phyloP scores from a whole-genome alignment of 2,113 vertebrate species.

The Ictalurus furcatus region DNA sequence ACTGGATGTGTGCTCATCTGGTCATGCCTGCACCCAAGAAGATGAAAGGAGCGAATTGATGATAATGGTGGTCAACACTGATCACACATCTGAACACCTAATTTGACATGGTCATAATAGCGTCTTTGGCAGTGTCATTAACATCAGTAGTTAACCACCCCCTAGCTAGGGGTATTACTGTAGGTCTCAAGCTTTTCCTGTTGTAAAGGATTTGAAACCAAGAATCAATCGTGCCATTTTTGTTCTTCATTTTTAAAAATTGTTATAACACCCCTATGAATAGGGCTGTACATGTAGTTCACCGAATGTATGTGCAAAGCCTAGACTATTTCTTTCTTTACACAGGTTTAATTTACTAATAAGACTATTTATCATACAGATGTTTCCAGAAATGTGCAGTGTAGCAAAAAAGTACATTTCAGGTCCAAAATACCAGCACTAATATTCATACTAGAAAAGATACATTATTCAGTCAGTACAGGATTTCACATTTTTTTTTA shows the following conservation, averaged over 20 bases:
- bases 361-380: too few relatives aligned
- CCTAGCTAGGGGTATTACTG: neutral
- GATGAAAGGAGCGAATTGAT: constrained; percentile 34
- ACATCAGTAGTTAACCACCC: neutral
- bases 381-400: neutral
- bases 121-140: constrained; percentile 15
- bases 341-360: too few relatives aligned
- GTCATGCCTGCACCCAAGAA: constrained; percentile 10
- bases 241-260: neutral
- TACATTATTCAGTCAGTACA: neutral
- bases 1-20: constrained; percentile 29
- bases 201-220: neutral
- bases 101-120: constrained; percentile 15
- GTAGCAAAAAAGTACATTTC: neutral
- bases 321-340: too few relatives aligned
- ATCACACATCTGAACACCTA: constrained; percentile 29
- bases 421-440: neutral
- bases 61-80: constrained; percentile 36
- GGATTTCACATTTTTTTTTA: too few relatives aligned
- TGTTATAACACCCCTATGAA: neutral
- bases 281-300: neutral
- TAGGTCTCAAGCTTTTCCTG: too few relatives aligned
- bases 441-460: neutral
- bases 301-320: neutral
- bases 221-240: neutral